Evolutionary conservation across 2,888 invertebrate genomes (phyloP), one percentile per base, ranked within the genome.

Genomic region (Allophyes oxyacanthae): DNA sequence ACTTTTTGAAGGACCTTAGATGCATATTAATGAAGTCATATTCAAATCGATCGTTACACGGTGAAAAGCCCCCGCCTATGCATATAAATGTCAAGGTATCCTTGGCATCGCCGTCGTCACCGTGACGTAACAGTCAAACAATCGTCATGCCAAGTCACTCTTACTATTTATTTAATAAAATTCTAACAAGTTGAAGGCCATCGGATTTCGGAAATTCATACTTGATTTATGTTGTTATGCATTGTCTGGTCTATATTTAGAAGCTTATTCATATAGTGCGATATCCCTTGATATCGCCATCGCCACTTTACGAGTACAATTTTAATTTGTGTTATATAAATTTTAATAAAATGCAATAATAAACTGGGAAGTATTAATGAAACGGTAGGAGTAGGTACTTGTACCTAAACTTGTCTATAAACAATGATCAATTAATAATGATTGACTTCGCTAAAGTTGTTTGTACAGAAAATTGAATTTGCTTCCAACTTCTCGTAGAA

Each of bases 71-170:
- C n/a, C 26, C 44, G 14, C 41, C 36, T 34, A 15, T 36, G 26
- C n/a, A 38, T 6, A 43, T n/a, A 14, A 33, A 40, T 48, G 20
- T 46, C 43, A 32, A 42, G 34, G 26, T 44, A 53, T 34, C 44
- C 36, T 49, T 36, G 48, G 6, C 13, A 5, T n/a, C n/a, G n/a
- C n/a, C n/a, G 33, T 40, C 25, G 46, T 37, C 43, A 71, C 13
- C 44, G 51, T 68, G 52, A 72, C 53, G 73, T 61, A 46, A 36
- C 49, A 37, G 33, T 11, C 49, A 38, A 72, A 55, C 62, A 52
- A 56, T 45, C 51, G 37, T 67, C 44, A 37, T 49, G 44, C 30
- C 25, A 40, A 52, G 41, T 72, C 40, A 61, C 34, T 45, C 14
- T 9, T 7, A 14, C 5, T 52, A 42, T 65, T 69, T 43, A 41